A percentile compares a stretch with the other conserved stretches of the same genome.
These are phyloP conservation scores for Tubulanus polymorphus DNA, from an alignment of 2,888 invertebrate genomes.

Conservation along the genomic window DNA sequence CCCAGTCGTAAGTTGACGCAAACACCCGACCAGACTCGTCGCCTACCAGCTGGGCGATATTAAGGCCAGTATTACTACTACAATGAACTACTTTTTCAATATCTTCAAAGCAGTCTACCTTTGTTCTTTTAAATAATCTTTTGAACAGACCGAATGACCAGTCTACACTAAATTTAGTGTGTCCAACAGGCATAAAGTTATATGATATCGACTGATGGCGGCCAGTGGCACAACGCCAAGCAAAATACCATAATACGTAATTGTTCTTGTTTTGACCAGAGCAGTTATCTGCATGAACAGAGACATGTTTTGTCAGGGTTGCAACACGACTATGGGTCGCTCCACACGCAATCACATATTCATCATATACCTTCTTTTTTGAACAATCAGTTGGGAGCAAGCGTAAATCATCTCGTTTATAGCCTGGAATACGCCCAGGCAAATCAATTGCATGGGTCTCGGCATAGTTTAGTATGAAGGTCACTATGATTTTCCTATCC, in stretches of 20 bases:
- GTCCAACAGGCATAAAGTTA: slow-evolving; percentile 15
- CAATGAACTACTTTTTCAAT: slow-evolving; percentile 6
- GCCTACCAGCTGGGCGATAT: slow-evolving; percentile 16
- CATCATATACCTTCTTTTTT: too few species aligned
- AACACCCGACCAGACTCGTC: slow-evolving; percentile 8
- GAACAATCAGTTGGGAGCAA: too few species aligned
- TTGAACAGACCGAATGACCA: slow-evolving; percentile 20
- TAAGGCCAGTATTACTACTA: slow-evolving; percentile 16
- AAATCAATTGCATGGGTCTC: too few species aligned
- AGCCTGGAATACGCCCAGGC: too few species aligned
- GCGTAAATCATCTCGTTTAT: too few species aligned
- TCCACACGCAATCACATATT: too few species aligned
- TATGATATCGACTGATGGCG: slow-evolving; percentile 5
- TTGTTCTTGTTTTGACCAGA: slow-evolving; percentile 15
- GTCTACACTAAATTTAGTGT: slow-evolving; percentile 20
- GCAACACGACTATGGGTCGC: too few species aligned
- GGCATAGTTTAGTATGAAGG: too few species aligned
- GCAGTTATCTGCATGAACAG: too few species aligned
- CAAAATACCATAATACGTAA: slow-evolving; percentile 12
- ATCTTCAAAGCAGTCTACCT: slow-evolving; percentile 11
- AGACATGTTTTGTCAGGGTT: too few species aligned
- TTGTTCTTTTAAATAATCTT: not conserved
- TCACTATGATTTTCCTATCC: too few species aligned
- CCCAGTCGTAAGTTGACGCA: too few species aligned
- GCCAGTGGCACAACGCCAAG: slow-evolving; percentile 9